phyloP scores from a whole-genome alignment of 2,113 vertebrate species.

The Thymallus thymallus region DNA sequence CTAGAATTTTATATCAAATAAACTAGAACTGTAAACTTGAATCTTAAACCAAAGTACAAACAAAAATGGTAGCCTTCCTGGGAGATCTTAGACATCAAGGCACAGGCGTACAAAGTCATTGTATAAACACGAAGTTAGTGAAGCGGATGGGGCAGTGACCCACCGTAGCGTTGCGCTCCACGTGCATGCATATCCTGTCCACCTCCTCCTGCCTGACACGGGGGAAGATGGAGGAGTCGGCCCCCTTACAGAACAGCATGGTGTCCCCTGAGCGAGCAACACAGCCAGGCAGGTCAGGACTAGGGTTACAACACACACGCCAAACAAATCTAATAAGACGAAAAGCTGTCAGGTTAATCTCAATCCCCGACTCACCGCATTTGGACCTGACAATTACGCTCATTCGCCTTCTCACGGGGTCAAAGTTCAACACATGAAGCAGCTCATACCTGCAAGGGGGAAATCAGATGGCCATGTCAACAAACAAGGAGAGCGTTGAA shows the following conservation, averaged over 20 bases:
- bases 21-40: too few species aligned
- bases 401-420: conserved; percentile 93
- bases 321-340: background rate
- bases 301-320: background rate
- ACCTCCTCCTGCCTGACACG: conserved; percentile 87
- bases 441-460: conserved; percentile 83
- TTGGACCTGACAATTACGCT: conserved; percentile 88
- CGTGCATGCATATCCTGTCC: conserved; percentile 82
- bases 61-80: too few species aligned
- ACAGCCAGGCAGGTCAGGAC: background rate
- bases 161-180: conserved; percentile 92
- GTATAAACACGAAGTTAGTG: background rate
- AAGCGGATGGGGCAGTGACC: conserved; percentile 19
- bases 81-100: background rate
- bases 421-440: conserved; percentile 92
- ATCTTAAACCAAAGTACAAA: too few species aligned
- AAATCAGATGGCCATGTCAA: background rate
- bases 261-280: conserved; percentile 76
- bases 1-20: too few species aligned
- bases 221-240: conserved; percentile 93
- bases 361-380: conserved; percentile 71
- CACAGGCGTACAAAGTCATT: background rate
- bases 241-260: conserved; percentile 95
- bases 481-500: background rate
- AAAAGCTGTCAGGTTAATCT: background rate